phyloP scores from a whole-genome alignment of 1,140 invertebrate species.

The Bicyclus anynana region DNA sequence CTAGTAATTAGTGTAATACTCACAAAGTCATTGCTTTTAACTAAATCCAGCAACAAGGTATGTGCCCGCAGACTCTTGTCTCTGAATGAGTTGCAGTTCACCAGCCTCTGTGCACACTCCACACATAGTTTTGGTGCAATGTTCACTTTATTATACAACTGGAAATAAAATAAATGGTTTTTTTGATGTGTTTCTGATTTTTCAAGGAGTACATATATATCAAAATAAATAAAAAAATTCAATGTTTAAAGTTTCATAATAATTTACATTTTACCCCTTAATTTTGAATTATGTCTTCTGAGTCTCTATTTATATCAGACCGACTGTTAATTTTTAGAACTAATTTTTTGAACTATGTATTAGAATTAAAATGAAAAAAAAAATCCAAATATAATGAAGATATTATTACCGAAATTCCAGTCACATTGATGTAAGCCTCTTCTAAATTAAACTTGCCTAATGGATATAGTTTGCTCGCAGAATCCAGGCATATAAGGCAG shows the following conservation, averaged over 20 bases:
- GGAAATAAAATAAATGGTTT: not conserved
- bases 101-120: not conserved
- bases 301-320: no score
- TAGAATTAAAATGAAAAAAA: no score
- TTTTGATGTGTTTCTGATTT: no score
- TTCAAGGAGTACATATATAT: no score
- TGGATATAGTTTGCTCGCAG: not conserved
- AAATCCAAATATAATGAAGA: no score
- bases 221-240: no score
- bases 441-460: not conserved
- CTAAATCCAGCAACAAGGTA: not conserved
- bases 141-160: not conserved
- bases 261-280: no score
- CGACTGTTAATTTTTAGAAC: no score
- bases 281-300: no score
- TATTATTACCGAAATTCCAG: not conserved
- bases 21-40: not conserved
- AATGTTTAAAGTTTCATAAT: no score
- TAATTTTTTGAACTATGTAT: no score
- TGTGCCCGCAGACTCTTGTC: not conserved
- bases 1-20: not conserved
- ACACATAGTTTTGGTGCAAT: not conserved
- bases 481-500: not conserved
- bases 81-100: not conserved
- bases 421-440: not conserved